Base-by-base conservation (phyloP, 2,888 invertebrate genomes). In the Hetaerina titia region DNA sequence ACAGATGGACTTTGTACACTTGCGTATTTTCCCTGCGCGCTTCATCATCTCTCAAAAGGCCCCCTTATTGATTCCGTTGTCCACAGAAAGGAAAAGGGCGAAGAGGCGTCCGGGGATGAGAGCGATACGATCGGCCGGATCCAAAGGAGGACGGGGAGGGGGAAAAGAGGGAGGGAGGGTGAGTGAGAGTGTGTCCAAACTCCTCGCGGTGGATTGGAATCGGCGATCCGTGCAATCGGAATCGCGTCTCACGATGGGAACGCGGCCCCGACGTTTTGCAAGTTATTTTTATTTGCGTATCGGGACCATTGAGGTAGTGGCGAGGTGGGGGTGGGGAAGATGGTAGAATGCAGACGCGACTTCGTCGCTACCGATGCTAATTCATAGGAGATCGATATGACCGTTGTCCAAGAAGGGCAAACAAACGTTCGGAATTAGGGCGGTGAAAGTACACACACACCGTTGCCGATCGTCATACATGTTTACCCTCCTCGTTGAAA, bases 21-120 rank as follows among this genome's bases (percentile, higher is more conserved):
- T 22, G 81, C 31, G 31, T 81, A 81, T 81, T 81, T 81, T 81
- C 81, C 81, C 81, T 81, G 31, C 81, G 81, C 81, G 81, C 81
- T 81, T 81, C 31, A 81, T 81, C 81, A 31, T 81, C 81, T 81
- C 81, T 31, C 81, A 15, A 31, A 81, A 8, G 25, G 25, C 81
- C 81, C 81, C 81, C 81, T 81, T 81, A 81, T 81, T 81, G 81
- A 81, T 81, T 81, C 81, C 81, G 81, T 31, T 81, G 81, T 81
- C 81, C 81, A 81, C 81, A 81, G 6, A 81, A 81, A 81, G 81
- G 81, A 31, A 81, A 81, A 31, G 81, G 31, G 13, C 81, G 0
- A 9, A 31, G 31, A 31, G 81, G 81, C 81, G 81, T 81, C 81
- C 31, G 81, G 81, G 81, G 81, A 45, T 45, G 45, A 45, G 45